Evolutionary conservation across 53 echinoderm and acorn worm species (phyloP).

Genomic region (Henricia sp.): DNA sequence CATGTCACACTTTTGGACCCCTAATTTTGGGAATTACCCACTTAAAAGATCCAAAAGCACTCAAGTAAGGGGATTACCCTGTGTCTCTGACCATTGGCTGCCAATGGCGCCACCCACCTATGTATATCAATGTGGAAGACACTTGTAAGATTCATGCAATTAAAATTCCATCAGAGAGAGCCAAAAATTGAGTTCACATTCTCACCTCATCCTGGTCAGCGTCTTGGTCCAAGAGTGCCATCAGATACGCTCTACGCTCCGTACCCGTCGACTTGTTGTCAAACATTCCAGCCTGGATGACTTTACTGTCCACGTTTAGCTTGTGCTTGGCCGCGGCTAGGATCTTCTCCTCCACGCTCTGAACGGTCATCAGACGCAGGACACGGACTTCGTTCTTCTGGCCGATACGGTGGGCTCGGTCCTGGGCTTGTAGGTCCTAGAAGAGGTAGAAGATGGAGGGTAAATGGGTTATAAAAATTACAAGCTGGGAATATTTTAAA

Average conservation of each 20-base stretch:
- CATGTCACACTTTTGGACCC: too few species aligned
- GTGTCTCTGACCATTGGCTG: too few species aligned
- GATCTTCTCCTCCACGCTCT: conserved; percentile 99
- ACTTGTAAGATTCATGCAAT: too few species aligned
- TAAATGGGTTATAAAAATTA: too few species aligned
- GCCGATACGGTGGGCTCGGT: conserved; percentile 98
- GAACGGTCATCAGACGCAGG: conserved; percentile 94
- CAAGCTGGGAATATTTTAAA: too few species aligned
- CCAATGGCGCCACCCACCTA: too few species aligned
- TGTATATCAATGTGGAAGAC: too few species aligned
- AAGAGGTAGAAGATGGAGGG: background rate
- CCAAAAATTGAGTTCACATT: too few species aligned
- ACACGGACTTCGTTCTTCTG: conserved; percentile 97
- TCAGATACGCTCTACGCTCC: conserved; percentile 81
- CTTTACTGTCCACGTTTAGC: conserved; percentile 96
- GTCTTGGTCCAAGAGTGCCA: conserved; percentile 82
- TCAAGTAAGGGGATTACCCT: too few species aligned
- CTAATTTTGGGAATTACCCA: too few species aligned
- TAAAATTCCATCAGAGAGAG: too few species aligned
- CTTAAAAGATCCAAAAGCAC: too few species aligned
- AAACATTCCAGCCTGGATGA: conserved; percentile 99
- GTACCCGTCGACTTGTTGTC: conserved; percentile 97
- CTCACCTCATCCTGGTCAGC: conserved; percentile 89
- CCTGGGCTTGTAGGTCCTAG: conserved; percentile 99
- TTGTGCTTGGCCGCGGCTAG: conserved; percentile 95